These are phyloP conservation scores for Elaeidobius kamerunicus DNA, from an alignment of 2,888 invertebrate species.

Conservation along the genomic window DNA sequence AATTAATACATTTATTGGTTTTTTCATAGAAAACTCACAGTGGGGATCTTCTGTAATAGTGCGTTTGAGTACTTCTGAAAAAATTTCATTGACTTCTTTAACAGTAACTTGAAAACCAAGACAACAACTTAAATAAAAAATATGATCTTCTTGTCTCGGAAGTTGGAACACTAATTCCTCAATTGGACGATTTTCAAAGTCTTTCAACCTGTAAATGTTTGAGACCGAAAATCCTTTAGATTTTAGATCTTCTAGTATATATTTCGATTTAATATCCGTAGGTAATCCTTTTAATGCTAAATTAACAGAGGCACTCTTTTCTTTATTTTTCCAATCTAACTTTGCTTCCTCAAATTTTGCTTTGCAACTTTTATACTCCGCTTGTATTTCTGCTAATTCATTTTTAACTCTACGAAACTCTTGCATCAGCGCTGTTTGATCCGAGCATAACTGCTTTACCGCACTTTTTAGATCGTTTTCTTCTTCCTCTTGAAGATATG, in stretches of 20 bases:
- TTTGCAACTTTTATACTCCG: not conserved
- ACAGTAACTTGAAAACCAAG: conserved; percentile 1
- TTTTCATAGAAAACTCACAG: not conserved
- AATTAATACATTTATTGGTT: conserved; percentile 3
- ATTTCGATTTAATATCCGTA: not conserved
- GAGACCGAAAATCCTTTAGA: not conserved
- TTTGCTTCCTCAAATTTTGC: not conserved
- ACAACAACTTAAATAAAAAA: conserved; percentile 1
- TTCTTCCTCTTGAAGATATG: no score
- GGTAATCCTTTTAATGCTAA: not conserved
- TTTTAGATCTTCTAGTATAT: not conserved
- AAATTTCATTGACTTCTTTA: not conserved
- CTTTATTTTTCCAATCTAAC: not conserved
- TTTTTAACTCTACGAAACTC: no score
- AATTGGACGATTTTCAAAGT: not conserved
- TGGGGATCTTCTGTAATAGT: not conserved
- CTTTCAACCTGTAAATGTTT: not conserved
- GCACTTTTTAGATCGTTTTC: no score
- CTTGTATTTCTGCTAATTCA: no score
- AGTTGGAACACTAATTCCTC: not conserved
- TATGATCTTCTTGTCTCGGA: conserved; percentile 6
- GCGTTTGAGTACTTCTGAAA: not conserved
- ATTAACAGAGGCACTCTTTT: not conserved
- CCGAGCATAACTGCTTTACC: no score
- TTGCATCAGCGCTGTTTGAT: no score